Evolutionary conservation across 2,888 invertebrate species (phyloP), one percentile per base, ranked within the genome.

Genomic region (Halictus quadricinctus): DNA sequence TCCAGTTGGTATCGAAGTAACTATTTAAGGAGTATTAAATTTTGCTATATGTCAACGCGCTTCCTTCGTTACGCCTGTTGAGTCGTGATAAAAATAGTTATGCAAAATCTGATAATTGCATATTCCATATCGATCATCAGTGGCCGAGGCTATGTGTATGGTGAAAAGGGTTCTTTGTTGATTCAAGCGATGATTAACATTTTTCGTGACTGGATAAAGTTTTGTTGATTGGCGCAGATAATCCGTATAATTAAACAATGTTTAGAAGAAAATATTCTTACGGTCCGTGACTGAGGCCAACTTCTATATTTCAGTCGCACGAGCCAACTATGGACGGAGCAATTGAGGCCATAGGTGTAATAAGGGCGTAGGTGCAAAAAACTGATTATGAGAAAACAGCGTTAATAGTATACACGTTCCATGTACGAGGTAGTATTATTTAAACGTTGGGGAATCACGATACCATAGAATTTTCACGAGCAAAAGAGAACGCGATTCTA

Each of bases 291-390:
- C 29, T 64, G 8, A 3, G 18, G 64, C 29, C 29, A 29, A 64
- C 64, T 29, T 18, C 29, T 29, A 64, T 15, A 64, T 64, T 29
- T 64, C 29, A 29, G 64, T 64, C 64, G 29, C 64, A 64, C 29
- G 64, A 64, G 29, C 29, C 64, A 64, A 29, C 18, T 64, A 64
- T 18, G n/a, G 64, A 18, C 29, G 29, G 7, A 15, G 64, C 15
- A 64, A 64, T 64, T 64, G 25, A 64, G 64, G 64, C 18, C 64
- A 64, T 29, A 29, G 13, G 15, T 29, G 64, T 64, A 29, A 64
- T 64, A 64, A 64, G 64, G 64, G 64, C 29, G 64, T 29, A 29
- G 29, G 64, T 64, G 64, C 29, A 64, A 64, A 64, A 64, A 64
- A 64, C 64, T 29, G 64, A 64, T 64, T 64, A 64, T 29, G 18